A percentile compares a stretch with the other conserved stretches of the same genome.
phyloP scores from a whole-genome alignment of 2,797 vertebrate genomes.

The Hoplostethus atlanticus region DNA sequence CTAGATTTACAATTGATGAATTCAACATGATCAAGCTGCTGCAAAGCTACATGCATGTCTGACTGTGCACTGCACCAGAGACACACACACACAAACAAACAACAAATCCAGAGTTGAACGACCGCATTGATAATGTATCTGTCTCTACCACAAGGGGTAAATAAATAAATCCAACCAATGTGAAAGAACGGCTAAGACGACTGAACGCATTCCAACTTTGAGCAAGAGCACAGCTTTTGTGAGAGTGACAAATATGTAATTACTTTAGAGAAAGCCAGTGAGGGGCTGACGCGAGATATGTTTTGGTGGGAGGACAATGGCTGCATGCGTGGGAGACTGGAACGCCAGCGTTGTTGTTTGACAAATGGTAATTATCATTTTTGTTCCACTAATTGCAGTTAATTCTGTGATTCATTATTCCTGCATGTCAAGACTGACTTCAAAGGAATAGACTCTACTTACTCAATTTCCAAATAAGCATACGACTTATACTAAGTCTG shows the following conservation, averaged over 20 bases:
- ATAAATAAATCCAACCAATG: conserved; percentile 59
- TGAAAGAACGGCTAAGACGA: conserved; percentile 36
- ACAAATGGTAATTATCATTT: conserved; percentile 80
- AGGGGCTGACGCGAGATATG: conserved; percentile 66
- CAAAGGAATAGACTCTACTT: conserved; percentile 36
- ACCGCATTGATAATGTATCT: conserved; percentile 53
- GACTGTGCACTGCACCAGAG: not conserved
- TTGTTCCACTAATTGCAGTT: conserved; percentile 78
- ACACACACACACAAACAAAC: conserved; percentile 7
- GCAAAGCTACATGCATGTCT: not conserved
- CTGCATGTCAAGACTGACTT: conserved; percentile 63
- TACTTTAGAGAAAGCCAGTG: conserved; percentile 66
- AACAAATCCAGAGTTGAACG: conserved; percentile 22
- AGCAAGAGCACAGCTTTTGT: conserved; percentile 74
- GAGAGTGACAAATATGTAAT: conserved; percentile 75
- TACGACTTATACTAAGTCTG: conserved; percentile 19
- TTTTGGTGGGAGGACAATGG: conserved; percentile 78
- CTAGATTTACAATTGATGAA: conserved; percentile 26
- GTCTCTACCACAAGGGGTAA: conserved; percentile 52
- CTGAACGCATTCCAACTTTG: conserved; percentile 61
- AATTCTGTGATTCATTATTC: conserved; percentile 74
- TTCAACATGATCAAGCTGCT: conserved; percentile 8
- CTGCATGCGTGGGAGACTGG: conserved; percentile 71
- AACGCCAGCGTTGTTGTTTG: conserved; percentile 72
- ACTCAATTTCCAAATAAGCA: conserved; percentile 48